phyloP scores from a whole-genome alignment of 2,888 invertebrate genomes.

The Lingula anatina region DNA sequence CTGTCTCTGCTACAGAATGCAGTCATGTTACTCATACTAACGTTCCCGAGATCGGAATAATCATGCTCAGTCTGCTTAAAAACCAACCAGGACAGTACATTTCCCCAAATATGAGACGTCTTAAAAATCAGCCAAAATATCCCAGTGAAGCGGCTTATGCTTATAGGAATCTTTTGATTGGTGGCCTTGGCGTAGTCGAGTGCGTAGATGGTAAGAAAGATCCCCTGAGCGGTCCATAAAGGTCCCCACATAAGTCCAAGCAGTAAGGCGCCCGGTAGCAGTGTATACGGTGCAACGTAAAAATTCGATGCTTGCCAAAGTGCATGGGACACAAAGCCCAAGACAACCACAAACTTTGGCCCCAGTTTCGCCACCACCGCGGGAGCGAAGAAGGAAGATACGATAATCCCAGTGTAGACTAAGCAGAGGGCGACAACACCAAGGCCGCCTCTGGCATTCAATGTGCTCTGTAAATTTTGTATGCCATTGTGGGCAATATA shows the following conservation, averaged over 20 bases:
- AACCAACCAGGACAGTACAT: background rate
- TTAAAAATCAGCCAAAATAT: background rate
- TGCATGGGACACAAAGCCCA: background rate
- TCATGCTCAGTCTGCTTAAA: no score
- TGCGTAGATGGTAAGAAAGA: background rate
- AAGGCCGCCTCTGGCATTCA: background rate
- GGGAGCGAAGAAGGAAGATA: background rate
- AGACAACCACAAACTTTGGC: background rate
- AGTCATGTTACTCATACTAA: no score
- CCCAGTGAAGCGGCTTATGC: background rate
- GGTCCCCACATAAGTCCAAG: background rate
- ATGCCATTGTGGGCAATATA: no score
- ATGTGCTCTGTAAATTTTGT: background rate
- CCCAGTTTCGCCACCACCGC: background rate
- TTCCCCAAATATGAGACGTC: background rate
- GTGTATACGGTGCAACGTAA: background rate
- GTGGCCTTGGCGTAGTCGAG: background rate
- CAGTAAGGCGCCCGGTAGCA: background rate
- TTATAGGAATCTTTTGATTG: background rate
- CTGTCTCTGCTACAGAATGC: no score
- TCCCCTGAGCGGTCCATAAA: background rate
- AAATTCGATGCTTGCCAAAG: background rate
- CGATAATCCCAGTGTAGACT: background rate
- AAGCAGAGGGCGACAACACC: background rate
- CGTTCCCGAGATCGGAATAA: no score